Percentiles rank a stretch among this genome's conserved stretches.
phyloP scores from a whole-genome alignment of 2,113 vertebrate species.

The Sminthopsis crassicaudata region DNA sequence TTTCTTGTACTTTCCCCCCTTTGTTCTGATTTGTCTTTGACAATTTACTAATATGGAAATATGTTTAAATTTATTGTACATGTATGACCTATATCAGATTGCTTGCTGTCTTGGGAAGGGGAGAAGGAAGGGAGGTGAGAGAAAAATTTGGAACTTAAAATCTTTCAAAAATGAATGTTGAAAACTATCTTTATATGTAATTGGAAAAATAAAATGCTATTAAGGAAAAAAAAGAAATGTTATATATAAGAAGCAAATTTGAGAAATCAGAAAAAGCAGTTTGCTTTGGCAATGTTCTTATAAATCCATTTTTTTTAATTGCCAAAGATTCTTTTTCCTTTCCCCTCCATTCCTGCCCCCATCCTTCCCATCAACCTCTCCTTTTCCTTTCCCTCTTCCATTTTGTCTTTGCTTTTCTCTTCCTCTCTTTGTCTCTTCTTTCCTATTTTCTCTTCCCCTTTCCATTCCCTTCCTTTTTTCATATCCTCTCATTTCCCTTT shows the following conservation, averaged over 20 bases:
- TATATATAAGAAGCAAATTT: conserved; percentile 75
- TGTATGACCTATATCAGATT: too few relatives aligned
- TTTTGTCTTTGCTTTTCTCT: background rate
- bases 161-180: too few relatives aligned
- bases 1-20: too few relatives aligned
- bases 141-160: too few relatives aligned
- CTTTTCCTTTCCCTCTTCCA: background rate
- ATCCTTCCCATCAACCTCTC: too few relatives aligned
- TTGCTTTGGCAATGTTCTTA: conserved; percentile 47
- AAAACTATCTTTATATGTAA: too few relatives aligned
- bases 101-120: too few relatives aligned
- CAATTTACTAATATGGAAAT: too few relatives aligned
- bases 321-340: background rate
- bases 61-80: too few relatives aligned
- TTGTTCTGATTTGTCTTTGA: too few relatives aligned
- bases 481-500: background rate
- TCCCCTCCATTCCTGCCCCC: background rate
- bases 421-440: background rate
- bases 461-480: background rate
- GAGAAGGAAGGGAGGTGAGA: too few relatives aligned
- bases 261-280: conserved; percentile 69
- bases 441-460: background rate
- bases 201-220: too few relatives aligned
- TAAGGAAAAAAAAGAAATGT: conserved; percentile 49
- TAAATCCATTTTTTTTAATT: background rate